Evolutionary conservation across 1,140 invertebrate species (phyloP).

Genomic region (Dinothrombium tinctorium): DNA sequence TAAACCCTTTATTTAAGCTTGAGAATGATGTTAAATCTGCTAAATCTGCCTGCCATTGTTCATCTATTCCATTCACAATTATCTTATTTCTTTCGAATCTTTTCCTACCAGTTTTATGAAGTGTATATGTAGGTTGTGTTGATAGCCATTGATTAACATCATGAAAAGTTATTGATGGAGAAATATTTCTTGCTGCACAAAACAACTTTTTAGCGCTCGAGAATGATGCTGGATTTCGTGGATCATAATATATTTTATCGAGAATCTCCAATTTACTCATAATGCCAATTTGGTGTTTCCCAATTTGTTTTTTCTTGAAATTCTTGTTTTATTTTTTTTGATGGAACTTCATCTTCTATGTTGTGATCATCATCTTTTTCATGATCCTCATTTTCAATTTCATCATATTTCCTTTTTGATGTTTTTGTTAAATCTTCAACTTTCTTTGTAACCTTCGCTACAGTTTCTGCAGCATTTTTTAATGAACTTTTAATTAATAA

Average conservation of each 20-base stretch:
- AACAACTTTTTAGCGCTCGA: neutral
- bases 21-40: slow-evolving; percentile 11
- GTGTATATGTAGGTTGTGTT: slow-evolving; percentile 15
- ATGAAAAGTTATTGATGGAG: neutral
- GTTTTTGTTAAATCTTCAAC: neutral
- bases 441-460: too few relatives aligned
- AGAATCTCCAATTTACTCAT: neutral
- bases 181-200: neutral
- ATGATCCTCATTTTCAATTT: neutral
- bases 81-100: slow-evolving; percentile 14
- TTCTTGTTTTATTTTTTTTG: neutral
- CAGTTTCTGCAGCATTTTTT: too few relatives aligned
- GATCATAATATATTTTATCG: slow-evolving; percentile 7
- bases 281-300: neutral
- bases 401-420: neutral
- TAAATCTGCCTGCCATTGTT: slow-evolving; percentile 16
- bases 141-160: slow-evolving; percentile 13
- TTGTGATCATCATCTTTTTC: neutral
- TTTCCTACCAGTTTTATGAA: slow-evolving; percentile 13
- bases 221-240: neutral
- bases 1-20: slow-evolving; percentile 13
- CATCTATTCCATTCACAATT: slow-evolving; percentile 10
- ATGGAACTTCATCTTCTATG: neutral
- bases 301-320: neutral
- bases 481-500: too few relatives aligned